phyloP scores from a whole-genome alignment of 2,797 vertebrate genomes.

The Todus mexicanus region DNA sequence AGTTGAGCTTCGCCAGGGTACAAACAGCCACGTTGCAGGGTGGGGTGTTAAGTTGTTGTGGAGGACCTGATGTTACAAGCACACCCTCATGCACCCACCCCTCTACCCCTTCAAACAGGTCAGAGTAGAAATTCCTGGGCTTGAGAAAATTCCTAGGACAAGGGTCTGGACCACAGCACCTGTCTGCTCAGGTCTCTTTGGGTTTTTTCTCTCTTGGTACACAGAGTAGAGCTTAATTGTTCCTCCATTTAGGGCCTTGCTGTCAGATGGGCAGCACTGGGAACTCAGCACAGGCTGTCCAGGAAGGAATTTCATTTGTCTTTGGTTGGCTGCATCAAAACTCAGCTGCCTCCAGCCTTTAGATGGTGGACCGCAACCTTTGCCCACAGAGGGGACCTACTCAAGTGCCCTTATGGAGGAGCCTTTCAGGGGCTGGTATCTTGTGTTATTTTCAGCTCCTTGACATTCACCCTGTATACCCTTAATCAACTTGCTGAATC shows the following conservation, averaged over 20 bases:
- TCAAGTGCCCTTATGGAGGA: neutral
- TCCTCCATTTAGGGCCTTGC: neutral
- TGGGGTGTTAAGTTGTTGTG: neutral
- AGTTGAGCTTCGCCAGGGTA: neutral
- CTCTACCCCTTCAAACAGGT: neutral
- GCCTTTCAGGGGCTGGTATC: neutral
- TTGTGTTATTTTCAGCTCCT: neutral
- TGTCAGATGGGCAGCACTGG: neutral
- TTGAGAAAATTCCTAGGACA: neutral
- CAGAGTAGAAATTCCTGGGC: neutral
- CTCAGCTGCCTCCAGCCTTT: neutral
- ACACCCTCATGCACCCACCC: accelerated
- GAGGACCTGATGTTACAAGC: neutral
- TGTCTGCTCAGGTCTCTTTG: accelerated
- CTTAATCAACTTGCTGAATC: neutral
- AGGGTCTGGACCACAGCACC: neutral
- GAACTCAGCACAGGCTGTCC: neutral
- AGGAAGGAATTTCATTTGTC: neutral
- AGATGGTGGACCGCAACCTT: neutral
- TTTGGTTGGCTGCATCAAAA: neutral
- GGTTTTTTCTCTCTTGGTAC: neutral
- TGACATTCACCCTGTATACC: neutral
- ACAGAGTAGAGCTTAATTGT: neutral
- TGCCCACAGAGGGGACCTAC: neutral
- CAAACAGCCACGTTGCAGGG: accelerated